A percentile compares a stretch with the other conserved stretches of the same genome.
Conservation (phyloP, 2,113 vertebrate species). For the Neodontobutis hainanensis region DNA sequence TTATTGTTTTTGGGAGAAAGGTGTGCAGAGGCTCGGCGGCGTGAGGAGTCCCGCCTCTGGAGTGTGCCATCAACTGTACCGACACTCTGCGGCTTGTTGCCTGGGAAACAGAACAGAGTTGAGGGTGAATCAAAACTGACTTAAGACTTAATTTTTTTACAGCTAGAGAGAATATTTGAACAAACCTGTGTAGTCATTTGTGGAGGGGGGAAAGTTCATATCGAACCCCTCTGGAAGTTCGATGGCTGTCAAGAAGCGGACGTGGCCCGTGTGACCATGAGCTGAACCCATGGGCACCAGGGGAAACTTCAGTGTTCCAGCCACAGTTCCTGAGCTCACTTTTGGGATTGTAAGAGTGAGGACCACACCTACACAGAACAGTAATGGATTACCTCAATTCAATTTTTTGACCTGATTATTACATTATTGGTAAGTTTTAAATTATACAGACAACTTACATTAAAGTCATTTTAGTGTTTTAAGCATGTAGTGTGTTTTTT, state of each 20-base stretch:
- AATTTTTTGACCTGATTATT: too few species aligned
- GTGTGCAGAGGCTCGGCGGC: conserved; percentile 76
- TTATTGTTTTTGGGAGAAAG: conserved; percentile 85
- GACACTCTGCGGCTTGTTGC: conserved; percentile 66
- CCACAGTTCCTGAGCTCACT: conserved; percentile 76
- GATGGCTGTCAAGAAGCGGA: conserved; percentile 93
- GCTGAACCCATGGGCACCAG: conserved; percentile 87
- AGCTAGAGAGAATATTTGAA: not conserved
- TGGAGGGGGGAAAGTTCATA: conserved; percentile 79
- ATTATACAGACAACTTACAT: not conserved
- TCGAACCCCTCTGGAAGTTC: conserved; percentile 91
- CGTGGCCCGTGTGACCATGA: conserved; percentile 96
- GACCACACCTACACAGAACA: conserved; percentile 81
- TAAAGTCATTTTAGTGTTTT: not conserved
- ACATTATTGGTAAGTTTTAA: too few species aligned
- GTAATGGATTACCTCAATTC: too few species aligned
- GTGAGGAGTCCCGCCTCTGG: conserved; percentile 82
- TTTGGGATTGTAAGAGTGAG: conserved; percentile 85
- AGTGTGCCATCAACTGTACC: conserved; percentile 73
- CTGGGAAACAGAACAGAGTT: conserved; percentile 36
- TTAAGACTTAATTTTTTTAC: not conserved
- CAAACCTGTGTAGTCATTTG: conserved; percentile 69
- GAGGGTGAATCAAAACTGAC: not conserved
- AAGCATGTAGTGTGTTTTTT: not conserved
- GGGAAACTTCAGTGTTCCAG: conserved; percentile 75